Base-by-base conservation (phyloP, 2,888 invertebrate species). In the Brenthis hecate region DNA sequence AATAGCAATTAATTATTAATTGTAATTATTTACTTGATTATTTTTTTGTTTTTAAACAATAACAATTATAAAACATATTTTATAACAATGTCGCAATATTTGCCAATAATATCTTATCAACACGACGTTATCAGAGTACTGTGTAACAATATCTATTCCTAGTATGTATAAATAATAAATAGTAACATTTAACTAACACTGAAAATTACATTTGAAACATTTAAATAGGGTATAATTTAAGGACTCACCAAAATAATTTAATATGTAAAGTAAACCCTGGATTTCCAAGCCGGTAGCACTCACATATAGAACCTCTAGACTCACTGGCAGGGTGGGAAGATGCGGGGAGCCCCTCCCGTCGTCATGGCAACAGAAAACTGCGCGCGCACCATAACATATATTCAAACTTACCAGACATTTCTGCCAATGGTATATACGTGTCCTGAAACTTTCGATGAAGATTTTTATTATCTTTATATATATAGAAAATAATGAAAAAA, bases 311-410 rank as follows among this genome's bases (percentile, higher is more conserved):
- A 76, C 73, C 76, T 75, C 64, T 63, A 57, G 70, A 60, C 71
- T 67, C 65, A 63, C 68, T 76, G 72, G 69, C 73, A 68, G 61
- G 62, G 56, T 61, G 62, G 55, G 48, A 56, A 28, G 23, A 48
- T 28, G 13, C 56, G 70, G 74, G 78, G 76, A 71, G 75, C 74
- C 62, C 73, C 76, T 75, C 75, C 76, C 77, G 90, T 91, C 79
- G 55, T 79, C 82, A 88, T 87, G 86, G 72, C 75, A 79, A 91
- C 87, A 8, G 6, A 14, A 14, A 47, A 16, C 66, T 91, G 92
- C 92, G 92, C 92, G 91, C 92, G 92, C 92, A 91, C 54, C 61
- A 65, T 62, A 56, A 72, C 72, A 50, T 6, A 55, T 69, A 48
- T 63, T 69, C 65, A 74, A 66, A 70, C 57, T 65, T 51, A 70